Conservation (phyloP, 2,113 vertebrate species). For the Sciurus niger region DNA sequence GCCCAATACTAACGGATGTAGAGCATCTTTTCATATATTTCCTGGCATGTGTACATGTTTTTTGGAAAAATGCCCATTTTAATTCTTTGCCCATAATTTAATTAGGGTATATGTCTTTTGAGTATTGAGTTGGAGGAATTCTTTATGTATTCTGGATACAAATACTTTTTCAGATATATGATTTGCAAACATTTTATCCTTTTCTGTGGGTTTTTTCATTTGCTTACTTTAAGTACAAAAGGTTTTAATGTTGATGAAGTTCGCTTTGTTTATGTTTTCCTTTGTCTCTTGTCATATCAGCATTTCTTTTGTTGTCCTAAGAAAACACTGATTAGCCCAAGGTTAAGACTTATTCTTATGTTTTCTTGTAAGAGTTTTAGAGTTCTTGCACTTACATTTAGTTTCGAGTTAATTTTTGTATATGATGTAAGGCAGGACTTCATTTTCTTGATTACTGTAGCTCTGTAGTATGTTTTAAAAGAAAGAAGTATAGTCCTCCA, state of each 20-base stretch:
- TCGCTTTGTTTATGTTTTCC: neutral
- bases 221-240: slow-evolving; percentile 24
- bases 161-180: neutral
- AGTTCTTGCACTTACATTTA: slow-evolving; percentile 12
- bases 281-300: neutral
- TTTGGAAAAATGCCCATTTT: slow-evolving; percentile 28
- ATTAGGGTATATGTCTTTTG: slow-evolving; percentile 10
- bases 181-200: slow-evolving; percentile 39
- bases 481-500: neutral
- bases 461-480: slow-evolving; percentile 59
- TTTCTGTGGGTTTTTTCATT: neutral
- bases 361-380: slow-evolving; percentile 37
- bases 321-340: neutral
- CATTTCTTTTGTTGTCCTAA: neutral
- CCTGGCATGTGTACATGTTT: neutral
- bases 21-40: slow-evolving; percentile 25
- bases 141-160: neutral
- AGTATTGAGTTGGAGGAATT: neutral
- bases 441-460: slow-evolving; percentile 4
- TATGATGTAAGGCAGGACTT: neutral
- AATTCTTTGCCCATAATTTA: neutral
- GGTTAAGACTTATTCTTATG: neutral
- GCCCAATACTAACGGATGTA: neutral
- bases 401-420: slow-evolving; percentile 32
- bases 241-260: slow-evolving; percentile 38